A percentile compares a stretch with the other conserved stretches of the same genome.
Conservation (phyloP, 2,113 vertebrate genomes). For the Desmodus rotundus region DNA sequence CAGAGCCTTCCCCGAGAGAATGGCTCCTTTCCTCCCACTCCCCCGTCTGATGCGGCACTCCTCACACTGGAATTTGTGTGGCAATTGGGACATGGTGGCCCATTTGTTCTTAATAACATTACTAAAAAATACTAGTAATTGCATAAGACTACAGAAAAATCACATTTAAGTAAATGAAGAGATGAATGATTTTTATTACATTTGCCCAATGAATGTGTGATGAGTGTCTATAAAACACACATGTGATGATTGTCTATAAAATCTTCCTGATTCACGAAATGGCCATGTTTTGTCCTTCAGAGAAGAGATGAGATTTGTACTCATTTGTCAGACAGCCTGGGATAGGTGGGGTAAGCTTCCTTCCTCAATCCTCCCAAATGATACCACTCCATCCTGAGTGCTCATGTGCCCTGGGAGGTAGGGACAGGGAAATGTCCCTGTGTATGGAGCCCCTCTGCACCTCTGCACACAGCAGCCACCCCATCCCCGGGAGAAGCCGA, state of each 20-base stretch:
- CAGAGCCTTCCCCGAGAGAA: background rate
- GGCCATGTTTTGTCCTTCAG: slow-evolving; percentile 25
- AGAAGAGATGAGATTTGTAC: background rate
- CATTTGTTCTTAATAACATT: slow-evolving; percentile 19
- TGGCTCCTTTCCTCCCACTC: no score
- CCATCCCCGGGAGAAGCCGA: background rate
- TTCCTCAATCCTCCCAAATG: background rate
- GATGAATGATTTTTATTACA: slow-evolving; percentile 6
- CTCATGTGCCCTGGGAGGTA: background rate
- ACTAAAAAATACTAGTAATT: slow-evolving; percentile 1
- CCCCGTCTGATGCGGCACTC: background rate
- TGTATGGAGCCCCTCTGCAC: background rate
- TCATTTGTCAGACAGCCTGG: background rate
- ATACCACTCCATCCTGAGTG: background rate
- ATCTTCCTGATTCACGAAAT: background rate
- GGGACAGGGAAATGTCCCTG: background rate
- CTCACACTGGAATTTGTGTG: background rate
- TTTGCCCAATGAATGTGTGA: background rate
- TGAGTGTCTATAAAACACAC: background rate
- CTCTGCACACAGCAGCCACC: background rate
- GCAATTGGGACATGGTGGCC: background rate
- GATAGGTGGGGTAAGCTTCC: background rate
- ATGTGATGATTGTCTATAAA: background rate
- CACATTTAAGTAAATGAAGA: background rate
- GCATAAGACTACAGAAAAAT: background rate